Conservation (phyloP, 2,888 invertebrate genomes). For the Andrena chrysosceles region DNA sequence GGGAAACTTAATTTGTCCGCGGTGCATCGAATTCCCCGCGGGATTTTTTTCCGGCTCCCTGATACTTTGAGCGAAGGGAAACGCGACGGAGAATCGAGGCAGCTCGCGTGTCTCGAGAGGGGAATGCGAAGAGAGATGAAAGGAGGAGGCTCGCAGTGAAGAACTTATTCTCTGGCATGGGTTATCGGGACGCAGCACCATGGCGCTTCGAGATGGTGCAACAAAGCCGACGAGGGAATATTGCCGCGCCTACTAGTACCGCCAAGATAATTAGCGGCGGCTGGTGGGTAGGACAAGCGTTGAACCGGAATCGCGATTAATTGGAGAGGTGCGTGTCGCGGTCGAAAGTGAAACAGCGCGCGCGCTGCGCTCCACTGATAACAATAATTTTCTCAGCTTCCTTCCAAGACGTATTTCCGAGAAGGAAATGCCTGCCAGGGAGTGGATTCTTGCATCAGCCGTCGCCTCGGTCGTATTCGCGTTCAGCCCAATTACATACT, state of each 20-base stretch:
- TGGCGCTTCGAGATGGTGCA: not conserved
- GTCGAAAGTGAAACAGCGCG: constrained; percentile 14
- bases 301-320: constrained; percentile 21
- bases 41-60: not conserved
- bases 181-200: not conserved
- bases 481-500: constrained; percentile 63
- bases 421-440: constrained; percentile 58
- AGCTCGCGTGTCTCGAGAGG: not conserved
- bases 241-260: not conserved
- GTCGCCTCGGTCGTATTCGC: constrained; percentile 32
- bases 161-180: not conserved
- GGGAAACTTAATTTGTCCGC: constrained; percentile 4
- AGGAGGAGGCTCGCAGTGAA: not conserved
- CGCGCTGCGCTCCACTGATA: not conserved
- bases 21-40: not conserved
- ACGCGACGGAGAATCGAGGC: not conserved
- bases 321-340: constrained; percentile 1
- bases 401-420: constrained; percentile 55
- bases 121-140: not conserved
- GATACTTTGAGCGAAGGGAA: not conserved
- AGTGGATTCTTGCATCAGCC: constrained; percentile 71
- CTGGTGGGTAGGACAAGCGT: not conserved
- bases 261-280: constrained; percentile 35
- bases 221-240: constrained; percentile 1
- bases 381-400: constrained; percentile 49